Evolutionary conservation across 30 jellyfish, hydroid and myxozoan genomes (phyloP), one percentile per base, ranked within the genome.

Genomic region (Catostylus mosaicus): DNA sequence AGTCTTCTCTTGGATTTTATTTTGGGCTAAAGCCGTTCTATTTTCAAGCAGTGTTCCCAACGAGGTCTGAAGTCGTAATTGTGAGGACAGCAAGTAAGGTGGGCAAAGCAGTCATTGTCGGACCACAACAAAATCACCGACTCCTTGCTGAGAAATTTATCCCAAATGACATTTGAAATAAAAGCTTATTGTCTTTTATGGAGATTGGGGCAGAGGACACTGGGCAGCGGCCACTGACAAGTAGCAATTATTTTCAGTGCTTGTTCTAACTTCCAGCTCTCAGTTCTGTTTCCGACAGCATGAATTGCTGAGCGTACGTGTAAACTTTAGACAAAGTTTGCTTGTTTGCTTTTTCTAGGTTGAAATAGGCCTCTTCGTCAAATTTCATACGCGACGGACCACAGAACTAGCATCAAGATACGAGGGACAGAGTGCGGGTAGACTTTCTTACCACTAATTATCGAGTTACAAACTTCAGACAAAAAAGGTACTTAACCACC

Each of bases 211-310:
- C 30, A 57, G 65, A 76, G 88, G 88, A 76, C 78, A 24, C n/a
- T 50, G 88, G 88, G 88, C 72, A 19, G 61, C 88, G 88, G 88
- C 88, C 27, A 18, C 27, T 34, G 51, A 34, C 32, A 32, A 43
- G 71, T 46, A 4, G 71, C 71, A 59, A 35, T 11, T 11, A 59
- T 59, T n/a, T 11, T 36, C 69, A 72, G 52, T 47, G 54, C 33
- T 10, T 76, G 40, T 76, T 59, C 40, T 62, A 27, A 57, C 59
- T 51, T 62, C 78, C 88, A 31, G 27, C 69, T 62, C 88, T 61
- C 78, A 76, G 71, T 70, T 56, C 50, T 48, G 88, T 48, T 76
- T 76, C 88, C 88, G 88, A 76, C 68, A 34, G 88, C 78, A 5
- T 56, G 68, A 76, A 37, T 38, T 59, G 88, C 67, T 33, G 69